phyloP scores from a whole-genome alignment of 2,797 vertebrate genomes.

The Pantherophis alleghaniensis region DNA sequence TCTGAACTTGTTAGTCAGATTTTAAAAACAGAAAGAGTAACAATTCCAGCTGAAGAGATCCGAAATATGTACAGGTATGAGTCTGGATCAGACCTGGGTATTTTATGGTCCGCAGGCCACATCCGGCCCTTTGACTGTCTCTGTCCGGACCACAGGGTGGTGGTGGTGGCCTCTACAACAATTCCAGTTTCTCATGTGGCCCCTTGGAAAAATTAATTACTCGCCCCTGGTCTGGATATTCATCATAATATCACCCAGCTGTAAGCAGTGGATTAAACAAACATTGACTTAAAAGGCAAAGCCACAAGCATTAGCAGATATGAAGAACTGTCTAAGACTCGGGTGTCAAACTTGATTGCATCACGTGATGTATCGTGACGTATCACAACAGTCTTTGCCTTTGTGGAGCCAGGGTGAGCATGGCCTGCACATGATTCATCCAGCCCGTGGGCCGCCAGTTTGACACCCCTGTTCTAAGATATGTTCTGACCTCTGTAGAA shows the following conservation, averaged over 20 bases:
- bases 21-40: constrained; percentile 82
- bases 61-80: constrained; percentile 87
- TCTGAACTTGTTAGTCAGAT: constrained; percentile 88
- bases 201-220: background rate
- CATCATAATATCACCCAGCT: constrained; percentile 4
- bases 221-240: background rate
- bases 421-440: too few relatives aligned
- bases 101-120: background rate
- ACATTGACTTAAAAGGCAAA: background rate
- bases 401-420: too few relatives aligned
- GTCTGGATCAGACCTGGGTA: background rate
- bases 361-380: too few relatives aligned
- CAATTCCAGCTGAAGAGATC: constrained; percentile 82
- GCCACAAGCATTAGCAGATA: background rate
- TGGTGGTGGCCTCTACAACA: background rate
- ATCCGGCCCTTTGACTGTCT: background rate
- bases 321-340: background rate
- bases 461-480: background rate
- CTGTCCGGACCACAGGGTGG: background rate
- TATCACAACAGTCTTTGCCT: too few relatives aligned
- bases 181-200: background rate
- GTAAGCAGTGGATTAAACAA: background rate
- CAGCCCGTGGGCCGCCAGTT: too few relatives aligned
- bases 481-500: background rate
- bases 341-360: too few relatives aligned